These are phyloP conservation scores for Pongo pygmaeus DNA, from an alignment of 2,113 vertebrate species.

Conservation along the genomic window DNA sequence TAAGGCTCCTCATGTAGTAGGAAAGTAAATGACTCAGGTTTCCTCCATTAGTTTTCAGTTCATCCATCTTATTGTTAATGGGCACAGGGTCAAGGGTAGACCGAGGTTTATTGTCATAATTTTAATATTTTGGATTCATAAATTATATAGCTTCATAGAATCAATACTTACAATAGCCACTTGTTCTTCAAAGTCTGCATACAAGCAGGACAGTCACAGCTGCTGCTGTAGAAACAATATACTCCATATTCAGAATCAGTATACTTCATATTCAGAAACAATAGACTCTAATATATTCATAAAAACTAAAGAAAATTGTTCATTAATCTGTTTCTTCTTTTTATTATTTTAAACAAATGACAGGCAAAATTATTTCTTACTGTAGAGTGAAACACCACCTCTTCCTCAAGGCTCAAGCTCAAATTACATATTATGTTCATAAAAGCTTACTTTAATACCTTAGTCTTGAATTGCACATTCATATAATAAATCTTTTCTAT, in stretches of 20 bases:
- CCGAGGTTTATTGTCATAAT: not conserved
- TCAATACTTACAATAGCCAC: not conserved
- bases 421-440: not conserved
- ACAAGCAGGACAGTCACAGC: not conserved
- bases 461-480: not conserved
- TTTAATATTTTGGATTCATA: slow-evolving; percentile 10
- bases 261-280: not conserved
- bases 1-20: not conserved
- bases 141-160: slow-evolving; percentile 6
- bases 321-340: not conserved
- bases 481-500: not conserved
- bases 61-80: not conserved
- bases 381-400: not conserved
- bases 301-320: not conserved
- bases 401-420: not conserved
- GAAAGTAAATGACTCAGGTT: not conserved
- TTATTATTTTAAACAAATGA: not conserved
- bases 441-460: not conserved
- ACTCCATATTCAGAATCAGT: not conserved
- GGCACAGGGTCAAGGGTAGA: not conserved
- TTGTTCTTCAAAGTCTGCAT: slow-evolving; percentile 12
- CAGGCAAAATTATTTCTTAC: not conserved
- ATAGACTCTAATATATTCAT: not conserved
- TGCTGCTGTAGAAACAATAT: not conserved
- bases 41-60: not conserved